phyloP scores from a whole-genome alignment of 2,888 invertebrate species.

The Diploptera punctata region DNA sequence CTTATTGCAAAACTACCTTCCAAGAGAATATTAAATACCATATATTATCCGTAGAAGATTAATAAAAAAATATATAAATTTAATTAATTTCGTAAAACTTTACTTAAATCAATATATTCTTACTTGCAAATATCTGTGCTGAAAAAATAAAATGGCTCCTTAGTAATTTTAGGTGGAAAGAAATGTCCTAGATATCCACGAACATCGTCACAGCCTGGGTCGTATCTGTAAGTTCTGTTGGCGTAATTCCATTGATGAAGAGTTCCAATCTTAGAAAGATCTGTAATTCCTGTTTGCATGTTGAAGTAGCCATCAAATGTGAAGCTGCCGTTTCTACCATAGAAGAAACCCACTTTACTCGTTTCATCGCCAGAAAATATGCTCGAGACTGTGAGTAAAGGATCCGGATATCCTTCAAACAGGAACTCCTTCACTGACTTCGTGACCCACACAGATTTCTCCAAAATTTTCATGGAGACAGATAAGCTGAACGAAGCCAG shows the following conservation, averaged over 20 bases:
- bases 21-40: no score
- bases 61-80: no score
- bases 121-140: constrained; percentile 77
- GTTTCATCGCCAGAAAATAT: constrained; percentile 39
- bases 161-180: constrained; percentile 69
- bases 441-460: constrained; percentile 63
- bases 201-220: constrained; percentile 64
- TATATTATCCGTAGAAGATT: no score
- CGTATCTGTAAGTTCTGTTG: constrained; percentile 60
- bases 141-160: constrained; percentile 66
- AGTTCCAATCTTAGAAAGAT: constrained; percentile 69
- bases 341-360: constrained; percentile 89
- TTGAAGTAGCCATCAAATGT: constrained; percentile 78
- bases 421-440: constrained; percentile 73
- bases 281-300: constrained; percentile 72
- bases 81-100: no score
- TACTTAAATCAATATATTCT: no score
- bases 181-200: constrained; percentile 82
- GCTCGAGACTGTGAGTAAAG: constrained; percentile 62
- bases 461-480: constrained; percentile 54
- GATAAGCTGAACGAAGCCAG: constrained; percentile 30
- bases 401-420: constrained; percentile 82
- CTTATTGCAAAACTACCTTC: no score
- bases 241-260: constrained; percentile 75
- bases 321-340: constrained; percentile 73